Evolutionary conservation across 1,140 invertebrate species (phyloP).

Genomic region (Bombus sibiricus): DNA sequence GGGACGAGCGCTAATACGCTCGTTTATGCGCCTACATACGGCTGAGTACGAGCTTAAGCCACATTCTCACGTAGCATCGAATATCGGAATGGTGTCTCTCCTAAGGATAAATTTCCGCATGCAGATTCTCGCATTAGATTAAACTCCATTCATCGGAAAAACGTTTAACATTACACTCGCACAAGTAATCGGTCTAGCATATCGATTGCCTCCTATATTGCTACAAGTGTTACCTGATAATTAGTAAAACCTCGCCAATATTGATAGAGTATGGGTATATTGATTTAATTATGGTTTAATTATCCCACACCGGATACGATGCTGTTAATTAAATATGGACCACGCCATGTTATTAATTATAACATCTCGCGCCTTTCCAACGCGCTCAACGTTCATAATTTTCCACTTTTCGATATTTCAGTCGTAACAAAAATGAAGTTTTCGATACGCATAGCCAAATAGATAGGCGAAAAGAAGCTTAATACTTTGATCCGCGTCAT

Average conservation of each 20-base stretch:
- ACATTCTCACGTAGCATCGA: constrained; percentile 8
- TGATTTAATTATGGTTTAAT: constrained; percentile 25
- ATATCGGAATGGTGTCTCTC: not conserved
- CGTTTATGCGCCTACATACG: constrained; percentile 8
- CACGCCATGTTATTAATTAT: not conserved
- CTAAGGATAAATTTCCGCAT: not conserved
- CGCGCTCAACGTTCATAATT: not conserved
- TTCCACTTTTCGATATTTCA: not conserved
- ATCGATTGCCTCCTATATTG: not conserved
- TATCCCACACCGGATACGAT: not conserved
- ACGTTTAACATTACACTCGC: not conserved
- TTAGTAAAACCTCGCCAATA: constrained; percentile 6
- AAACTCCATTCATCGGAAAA: not conserved
- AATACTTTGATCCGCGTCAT: not conserved
- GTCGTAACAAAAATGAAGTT: too few relatives aligned
- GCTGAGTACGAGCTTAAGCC: constrained; percentile 5
- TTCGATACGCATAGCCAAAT: not conserved
- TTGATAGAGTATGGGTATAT: not conserved
- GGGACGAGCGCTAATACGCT: not conserved
- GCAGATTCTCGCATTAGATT: too few relatives aligned
- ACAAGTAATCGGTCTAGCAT: not conserved
- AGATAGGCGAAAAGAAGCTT: not conserved
- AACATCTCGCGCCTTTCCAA: not conserved
- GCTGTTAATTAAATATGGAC: constrained; percentile 18
- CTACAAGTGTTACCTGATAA: not conserved